These are phyloP conservation scores for Priocnemis perturbator DNA, from an alignment of 2,888 invertebrate species.

Conservation along the genomic window DNA sequence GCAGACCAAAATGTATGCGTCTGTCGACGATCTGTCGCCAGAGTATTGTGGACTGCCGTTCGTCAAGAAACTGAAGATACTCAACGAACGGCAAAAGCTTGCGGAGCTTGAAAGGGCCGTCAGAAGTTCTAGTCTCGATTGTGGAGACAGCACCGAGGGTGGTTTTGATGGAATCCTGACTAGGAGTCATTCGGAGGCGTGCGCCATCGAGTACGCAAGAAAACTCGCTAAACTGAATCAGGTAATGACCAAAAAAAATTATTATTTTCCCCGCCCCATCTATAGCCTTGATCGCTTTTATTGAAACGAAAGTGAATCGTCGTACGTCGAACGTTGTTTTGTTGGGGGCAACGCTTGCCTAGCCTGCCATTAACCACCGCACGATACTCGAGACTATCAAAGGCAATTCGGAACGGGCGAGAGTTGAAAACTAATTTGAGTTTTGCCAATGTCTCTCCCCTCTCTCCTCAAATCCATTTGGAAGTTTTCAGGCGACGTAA, in stretches of 20 bases:
- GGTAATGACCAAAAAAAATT: no score
- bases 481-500: no score
- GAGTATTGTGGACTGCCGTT: constrained; percentile 91
- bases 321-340: no score
- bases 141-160: constrained; percentile 79
- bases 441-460: background rate
- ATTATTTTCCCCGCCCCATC: no score
- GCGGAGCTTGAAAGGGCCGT: constrained; percentile 88
- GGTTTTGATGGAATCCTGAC: constrained; percentile 80
- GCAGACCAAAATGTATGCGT: constrained; percentile 83
- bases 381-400: no score
- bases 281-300: no score
- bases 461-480: no score
- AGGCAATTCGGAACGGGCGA: no score
- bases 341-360: no score
- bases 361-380: no score
- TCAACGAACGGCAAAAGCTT: constrained; percentile 91
- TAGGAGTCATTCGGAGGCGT: constrained; percentile 88
- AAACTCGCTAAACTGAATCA: constrained; percentile 70
- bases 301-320: no score
- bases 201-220: constrained; percentile 81
- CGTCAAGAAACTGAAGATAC: constrained; percentile 91
- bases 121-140: constrained; percentile 89
- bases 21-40: constrained; percentile 91
- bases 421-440: background rate